Conservation (phyloP, 2,113 vertebrate species). For the Capreolus pygargus region DNA sequence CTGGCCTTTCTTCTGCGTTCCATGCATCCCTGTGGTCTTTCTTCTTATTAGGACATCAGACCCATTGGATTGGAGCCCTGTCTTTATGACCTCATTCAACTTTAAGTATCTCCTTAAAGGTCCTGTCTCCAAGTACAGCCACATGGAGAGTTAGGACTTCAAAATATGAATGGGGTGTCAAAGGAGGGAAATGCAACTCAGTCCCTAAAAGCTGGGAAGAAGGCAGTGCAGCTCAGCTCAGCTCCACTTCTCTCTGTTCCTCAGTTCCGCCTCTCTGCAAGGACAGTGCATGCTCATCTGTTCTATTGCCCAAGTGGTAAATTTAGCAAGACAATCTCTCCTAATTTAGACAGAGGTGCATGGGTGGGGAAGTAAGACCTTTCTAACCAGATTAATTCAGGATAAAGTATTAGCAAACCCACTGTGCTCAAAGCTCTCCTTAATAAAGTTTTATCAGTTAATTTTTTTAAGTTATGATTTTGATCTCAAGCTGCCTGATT, state of each 20-base stretch:
- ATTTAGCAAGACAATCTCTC: neutral
- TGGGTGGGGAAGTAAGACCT: neutral
- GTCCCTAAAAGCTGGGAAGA: neutral
- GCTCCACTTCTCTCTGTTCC: neutral
- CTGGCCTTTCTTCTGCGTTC: accelerated
- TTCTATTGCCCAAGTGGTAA: neutral
- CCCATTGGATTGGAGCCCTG: neutral
- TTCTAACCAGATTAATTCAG: neutral
- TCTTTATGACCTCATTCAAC: neutral
- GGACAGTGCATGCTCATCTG: neutral
- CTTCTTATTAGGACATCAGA: neutral
- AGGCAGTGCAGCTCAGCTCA: neutral
- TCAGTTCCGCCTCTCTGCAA: neutral
- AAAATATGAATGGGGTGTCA: neutral
- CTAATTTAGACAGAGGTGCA: neutral
- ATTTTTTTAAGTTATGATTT: neutral
- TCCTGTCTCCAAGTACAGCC: neutral
- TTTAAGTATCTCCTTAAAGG: neutral
- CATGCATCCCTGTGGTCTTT: neutral
- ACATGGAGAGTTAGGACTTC: neutral
- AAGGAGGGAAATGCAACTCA: neutral
- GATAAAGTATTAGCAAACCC: neutral
- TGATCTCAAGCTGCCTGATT: neutral
- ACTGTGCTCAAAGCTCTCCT: neutral
- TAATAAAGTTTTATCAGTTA: neutral